Base-by-base conservation (phyloP, 2,888 invertebrate genomes). In the Oligia strigilis region DNA sequence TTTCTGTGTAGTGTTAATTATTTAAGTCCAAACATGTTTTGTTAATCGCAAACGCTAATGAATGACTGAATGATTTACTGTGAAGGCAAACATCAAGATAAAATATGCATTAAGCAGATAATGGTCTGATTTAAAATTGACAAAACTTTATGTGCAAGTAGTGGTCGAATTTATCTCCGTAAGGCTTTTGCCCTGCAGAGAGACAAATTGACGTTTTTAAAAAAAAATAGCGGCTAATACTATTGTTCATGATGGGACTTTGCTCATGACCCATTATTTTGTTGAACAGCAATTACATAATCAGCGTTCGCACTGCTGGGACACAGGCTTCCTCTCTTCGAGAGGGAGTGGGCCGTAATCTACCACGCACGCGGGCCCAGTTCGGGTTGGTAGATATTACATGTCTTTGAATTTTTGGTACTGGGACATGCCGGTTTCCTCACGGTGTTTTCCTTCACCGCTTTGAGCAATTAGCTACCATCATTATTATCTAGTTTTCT, bases 1-100 rank as follows among this genome's bases (percentile, higher is more conserved):
- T 87, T 87, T 83, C 69, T 75, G 14, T 29, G n/a, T 36, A 43
- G 75, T 80, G 75, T 80, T 86, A 85, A 86, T 80, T 85, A 72
- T 75, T 75, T 60, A 67, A 70, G 43, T 43, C 8, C 6, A 62
- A 75, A 65, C 78, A 62, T 55, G 65, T 79, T 82, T 60, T 73
- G 64, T 60, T 78, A 69, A 73, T 52, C 65, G 29, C 11, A 23
- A 29, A 65, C 13, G 70, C 6, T 83, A 67, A 83, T 78, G 65
- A 67, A 83, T 78, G 65, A 71, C 11, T 78, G 58, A 62, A 62
- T 67, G 46, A 77, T 67, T 72, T 14, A 43, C 29, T 60, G 23
- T 46, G 55, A 58, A 76, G 69, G 46, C 40, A 81, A 69, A 69
- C 55, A 58, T 69, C 14, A 36, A 40, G 4, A 46, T 75, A 4